These are phyloP conservation scores for Rhynchonycteris naso DNA, from an alignment of 2,797 vertebrate genomes.

Conservation along the genomic window DNA sequence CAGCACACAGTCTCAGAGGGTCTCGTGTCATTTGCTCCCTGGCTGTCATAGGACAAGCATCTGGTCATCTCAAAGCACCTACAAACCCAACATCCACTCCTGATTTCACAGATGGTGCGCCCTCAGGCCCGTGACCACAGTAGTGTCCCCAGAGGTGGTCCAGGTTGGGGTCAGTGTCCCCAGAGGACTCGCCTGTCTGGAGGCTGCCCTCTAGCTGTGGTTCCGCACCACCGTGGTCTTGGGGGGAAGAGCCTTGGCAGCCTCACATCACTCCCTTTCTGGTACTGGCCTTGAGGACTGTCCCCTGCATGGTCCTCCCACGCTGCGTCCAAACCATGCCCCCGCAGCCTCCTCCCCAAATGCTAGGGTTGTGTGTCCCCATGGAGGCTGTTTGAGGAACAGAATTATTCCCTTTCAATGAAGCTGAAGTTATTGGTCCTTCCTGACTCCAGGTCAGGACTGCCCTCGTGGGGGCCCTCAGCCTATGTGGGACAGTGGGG, in stretches of 20 bases:
- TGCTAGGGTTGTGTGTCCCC: neutral
- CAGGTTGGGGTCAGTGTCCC: no score
- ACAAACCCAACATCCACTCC: no score
- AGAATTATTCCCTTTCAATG: neutral
- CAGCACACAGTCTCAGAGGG: neutral
- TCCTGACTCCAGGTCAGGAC: neutral
- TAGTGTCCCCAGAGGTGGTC: accelerated
- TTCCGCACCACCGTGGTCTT: neutral
- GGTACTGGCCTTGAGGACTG: neutral
- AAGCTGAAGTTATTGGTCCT: neutral
- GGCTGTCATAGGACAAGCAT: accelerated
- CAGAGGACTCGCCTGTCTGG: accelerated
- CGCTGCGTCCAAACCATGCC: neutral
- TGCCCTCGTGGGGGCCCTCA: neutral
- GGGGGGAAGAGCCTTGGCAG: neutral
- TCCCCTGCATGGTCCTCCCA: neutral
- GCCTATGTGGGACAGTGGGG: neutral
- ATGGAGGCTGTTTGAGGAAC: neutral
- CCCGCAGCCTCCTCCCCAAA: neutral
- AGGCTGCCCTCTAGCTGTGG: neutral
- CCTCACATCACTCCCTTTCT: neutral
- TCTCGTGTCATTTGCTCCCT: accelerated
- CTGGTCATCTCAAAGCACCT: accelerated
- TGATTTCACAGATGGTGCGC: no score
- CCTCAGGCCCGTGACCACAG: neutral